A percentile compares a stretch with the other conserved stretches of the same genome.
Conservation (phyloP, 2,113 vertebrate genomes). For the Deroptyus accipitrinus region DNA sequence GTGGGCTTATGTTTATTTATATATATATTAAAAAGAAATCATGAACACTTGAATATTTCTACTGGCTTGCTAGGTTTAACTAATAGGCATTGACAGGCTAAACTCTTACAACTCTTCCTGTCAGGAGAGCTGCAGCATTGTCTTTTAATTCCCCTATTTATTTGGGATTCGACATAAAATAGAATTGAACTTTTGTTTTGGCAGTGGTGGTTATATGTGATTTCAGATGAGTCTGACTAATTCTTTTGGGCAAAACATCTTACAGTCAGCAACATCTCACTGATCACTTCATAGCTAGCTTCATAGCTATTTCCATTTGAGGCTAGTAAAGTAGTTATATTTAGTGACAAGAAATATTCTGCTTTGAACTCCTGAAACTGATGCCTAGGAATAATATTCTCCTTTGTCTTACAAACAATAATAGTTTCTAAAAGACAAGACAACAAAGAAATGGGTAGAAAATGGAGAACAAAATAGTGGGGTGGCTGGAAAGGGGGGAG, state of each 20-base stretch:
- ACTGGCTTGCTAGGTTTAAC: neutral
- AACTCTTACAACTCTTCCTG: slow-evolving; percentile 4
- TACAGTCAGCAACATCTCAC: slow-evolving; percentile 22
- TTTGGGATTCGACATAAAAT: slow-evolving; percentile 1
- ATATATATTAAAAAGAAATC: neutral
- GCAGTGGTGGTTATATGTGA: neutral
- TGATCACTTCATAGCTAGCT: neutral
- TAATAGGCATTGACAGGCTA: neutral
- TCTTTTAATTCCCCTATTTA: slow-evolving; percentile 7
- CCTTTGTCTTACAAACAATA: neutral
- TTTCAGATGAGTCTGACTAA: slow-evolving; percentile 1
- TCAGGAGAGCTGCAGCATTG: neutral
- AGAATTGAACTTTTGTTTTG: neutral
- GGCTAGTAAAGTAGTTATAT: neutral
- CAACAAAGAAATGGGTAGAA: neutral
- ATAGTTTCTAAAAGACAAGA: neutral
- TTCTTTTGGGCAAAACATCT: slow-evolving; percentile 26
- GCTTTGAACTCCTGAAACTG: neutral
- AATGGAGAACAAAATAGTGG: neutral
- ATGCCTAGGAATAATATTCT: neutral
- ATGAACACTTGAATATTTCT: neutral
- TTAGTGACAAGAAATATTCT: neutral
- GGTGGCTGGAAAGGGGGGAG: neutral
- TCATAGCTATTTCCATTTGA: neutral
- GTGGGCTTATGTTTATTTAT: neutral